Evolutionary conservation across 2,888 invertebrate species (phyloP).

Genomic region (Athalia circularis): DNA sequence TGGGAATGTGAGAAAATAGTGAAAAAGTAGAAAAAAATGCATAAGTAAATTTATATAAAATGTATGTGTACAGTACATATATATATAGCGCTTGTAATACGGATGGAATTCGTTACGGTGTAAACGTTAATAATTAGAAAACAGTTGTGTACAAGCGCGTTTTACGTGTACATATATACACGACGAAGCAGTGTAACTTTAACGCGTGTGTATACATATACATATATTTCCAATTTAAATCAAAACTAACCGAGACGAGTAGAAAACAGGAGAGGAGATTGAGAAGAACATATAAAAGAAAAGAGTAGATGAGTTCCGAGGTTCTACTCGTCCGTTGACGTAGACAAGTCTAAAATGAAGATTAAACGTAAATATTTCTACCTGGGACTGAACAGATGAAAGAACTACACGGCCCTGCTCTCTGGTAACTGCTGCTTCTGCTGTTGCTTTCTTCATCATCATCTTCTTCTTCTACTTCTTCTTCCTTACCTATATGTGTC

Average conservation of each 20-base stretch:
- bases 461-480: not conserved
- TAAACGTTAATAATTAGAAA: constrained; percentile 62
- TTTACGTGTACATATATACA: not conserved
- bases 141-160: constrained; percentile 48
- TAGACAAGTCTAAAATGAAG: constrained; percentile 47
- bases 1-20: too few relatives aligned
- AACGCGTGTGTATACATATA: not conserved
- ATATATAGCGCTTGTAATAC: not conserved
- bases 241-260: constrained; percentile 55
- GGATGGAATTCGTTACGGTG: constrained; percentile 32
- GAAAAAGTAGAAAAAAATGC: too few relatives aligned
- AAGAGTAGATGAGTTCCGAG: constrained; percentile 36
- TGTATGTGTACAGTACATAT: too few relatives aligned
- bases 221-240: constrained; percentile 66
- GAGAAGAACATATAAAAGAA: constrained; percentile 49
- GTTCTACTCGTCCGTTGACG: constrained; percentile 30
- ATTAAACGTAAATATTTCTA: constrained; percentile 55
- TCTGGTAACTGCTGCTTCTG: not conserved
- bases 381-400: constrained; percentile 49
- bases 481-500: too few relatives aligned
- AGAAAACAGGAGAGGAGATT: constrained; percentile 46
- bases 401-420: constrained; percentile 14
- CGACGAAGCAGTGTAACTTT: not conserved
- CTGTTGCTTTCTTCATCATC: not conserved
- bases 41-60: too few relatives aligned